Evolutionary conservation across 1,140 invertebrate species (phyloP), one percentile per base, ranked within the genome.

Genomic region (Drosophila tani): DNA sequence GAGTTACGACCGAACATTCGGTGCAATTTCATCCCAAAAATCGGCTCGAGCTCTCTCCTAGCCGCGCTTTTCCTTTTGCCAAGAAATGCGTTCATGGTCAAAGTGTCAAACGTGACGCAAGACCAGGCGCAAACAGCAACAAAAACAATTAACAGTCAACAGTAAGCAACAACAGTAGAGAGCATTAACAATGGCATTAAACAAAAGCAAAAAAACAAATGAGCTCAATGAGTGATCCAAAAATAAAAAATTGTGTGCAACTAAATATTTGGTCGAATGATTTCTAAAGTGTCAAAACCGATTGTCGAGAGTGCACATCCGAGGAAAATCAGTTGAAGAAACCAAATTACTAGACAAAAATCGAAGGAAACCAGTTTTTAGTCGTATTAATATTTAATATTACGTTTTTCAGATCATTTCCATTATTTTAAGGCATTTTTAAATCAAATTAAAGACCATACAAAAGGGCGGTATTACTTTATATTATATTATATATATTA

Each of bases 81-180:
- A 71, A 81, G 75, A 87, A 86, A 86, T 88, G 83, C 83, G 83
- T 87, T 87, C 84, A 88, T 84, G 84, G 84, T 88, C 85, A 88
- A 71, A 84, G 77, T 90, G 73, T 84, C 81, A 88, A 75, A 78
- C 60, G 66, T 84, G 81, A 79, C 43, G 81, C 77, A 82, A 82
- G 57, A 51, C 69, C 50, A 46, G 57, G 32, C 64, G 49, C 41
- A 70, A 70, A 68, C 69, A 47, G 57, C 55, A 60, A 59, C 53
- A 66, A 66, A 66, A 43, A 64, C 62, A 58, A 65, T 62, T 62
- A 62, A 62, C 53, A 57, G 55, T 19, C 49, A 55, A 17, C 21
- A 38, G 66, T 67, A 50, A 55, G 27, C 41, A 43, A 57, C 56
- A 67, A 51, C 32, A 29, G 46, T 11, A 38, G 9, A 40, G 65